Conservation (phyloP, 2,888 invertebrate genomes). For the Diaphora mendica region DNA sequence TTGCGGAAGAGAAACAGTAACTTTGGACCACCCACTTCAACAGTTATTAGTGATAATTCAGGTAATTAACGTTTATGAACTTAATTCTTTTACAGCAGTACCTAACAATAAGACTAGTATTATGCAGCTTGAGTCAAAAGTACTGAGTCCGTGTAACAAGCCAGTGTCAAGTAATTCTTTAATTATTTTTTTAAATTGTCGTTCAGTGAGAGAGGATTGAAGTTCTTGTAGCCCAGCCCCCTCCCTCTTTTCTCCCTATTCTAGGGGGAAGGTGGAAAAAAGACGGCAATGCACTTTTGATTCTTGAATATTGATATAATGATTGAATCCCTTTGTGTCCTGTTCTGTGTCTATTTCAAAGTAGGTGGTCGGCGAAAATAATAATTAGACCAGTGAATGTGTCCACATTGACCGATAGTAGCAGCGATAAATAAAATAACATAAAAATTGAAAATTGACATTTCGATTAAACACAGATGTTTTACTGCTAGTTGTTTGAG, state of each 20-base stretch:
- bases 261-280: background rate
- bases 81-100: background rate
- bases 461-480: background rate
- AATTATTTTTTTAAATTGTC: too few relatives aligned
- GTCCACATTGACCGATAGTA: background rate
- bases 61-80: conserved; percentile 59
- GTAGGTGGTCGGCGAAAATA: background rate
- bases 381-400: background rate
- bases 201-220: too few relatives aligned
- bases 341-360: background rate
- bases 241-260: background rate
- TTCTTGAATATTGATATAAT: too few relatives aligned
- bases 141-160: background rate
- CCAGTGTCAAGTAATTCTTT: background rate
- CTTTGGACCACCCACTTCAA: conserved; percentile 73
- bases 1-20: conserved; percentile 51
- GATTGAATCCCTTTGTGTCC: too few relatives aligned
- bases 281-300: background rate
- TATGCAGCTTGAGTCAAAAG: background rate
- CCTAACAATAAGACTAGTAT: background rate
- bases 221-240: background rate
- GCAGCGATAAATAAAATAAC: too few relatives aligned
- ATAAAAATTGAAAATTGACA: background rate
- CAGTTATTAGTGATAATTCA: conserved; percentile 73
- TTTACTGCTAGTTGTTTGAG: background rate